A percentile compares a stretch with the other conserved stretches of the same genome.
phyloP scores from a whole-genome alignment of 2,888 invertebrate genomes.

The Abrostola triplasia region DNA sequence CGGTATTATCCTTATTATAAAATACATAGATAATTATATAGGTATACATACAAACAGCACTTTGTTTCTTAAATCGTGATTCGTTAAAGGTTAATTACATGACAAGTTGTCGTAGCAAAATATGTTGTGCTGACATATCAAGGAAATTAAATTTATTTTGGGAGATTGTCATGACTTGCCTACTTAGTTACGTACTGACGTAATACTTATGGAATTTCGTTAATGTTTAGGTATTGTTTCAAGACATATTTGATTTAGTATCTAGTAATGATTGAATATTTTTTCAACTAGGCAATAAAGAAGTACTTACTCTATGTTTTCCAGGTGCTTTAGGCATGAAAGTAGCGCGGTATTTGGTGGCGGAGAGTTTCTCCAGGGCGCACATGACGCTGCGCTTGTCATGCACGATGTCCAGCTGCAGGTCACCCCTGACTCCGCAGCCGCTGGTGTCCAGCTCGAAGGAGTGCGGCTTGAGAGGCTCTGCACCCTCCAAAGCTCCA shows the following conservation, averaged over 20 bases:
- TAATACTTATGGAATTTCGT: not conserved
- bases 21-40: too few species aligned
- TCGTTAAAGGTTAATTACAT: conserved; percentile 1
- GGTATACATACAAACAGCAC: not conserved
- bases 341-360: conserved; percentile 92
- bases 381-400: conserved; percentile 95
- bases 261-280: too few species aligned
- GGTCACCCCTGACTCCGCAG: conserved; percentile 93
- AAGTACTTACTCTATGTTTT: conserved; percentile 90
- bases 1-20: too few species aligned
- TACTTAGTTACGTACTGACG: too few species aligned
- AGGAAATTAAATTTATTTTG: not conserved
- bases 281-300: too few species aligned
- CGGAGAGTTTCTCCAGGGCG: conserved; percentile 93
- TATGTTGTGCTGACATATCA: not conserved
- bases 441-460: conserved; percentile 91
- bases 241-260: too few species aligned
- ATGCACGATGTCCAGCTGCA: conserved; percentile 96
- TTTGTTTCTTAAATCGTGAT: not conserved
- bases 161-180: not conserved
- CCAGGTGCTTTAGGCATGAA: conserved; percentile 94
- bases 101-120: not conserved
- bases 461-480: conserved; percentile 95
- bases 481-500: conserved; percentile 93
- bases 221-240: not conserved